Base-by-base conservation (phyloP, 2,888 invertebrate genomes). In the Pammene fasciana region DNA sequence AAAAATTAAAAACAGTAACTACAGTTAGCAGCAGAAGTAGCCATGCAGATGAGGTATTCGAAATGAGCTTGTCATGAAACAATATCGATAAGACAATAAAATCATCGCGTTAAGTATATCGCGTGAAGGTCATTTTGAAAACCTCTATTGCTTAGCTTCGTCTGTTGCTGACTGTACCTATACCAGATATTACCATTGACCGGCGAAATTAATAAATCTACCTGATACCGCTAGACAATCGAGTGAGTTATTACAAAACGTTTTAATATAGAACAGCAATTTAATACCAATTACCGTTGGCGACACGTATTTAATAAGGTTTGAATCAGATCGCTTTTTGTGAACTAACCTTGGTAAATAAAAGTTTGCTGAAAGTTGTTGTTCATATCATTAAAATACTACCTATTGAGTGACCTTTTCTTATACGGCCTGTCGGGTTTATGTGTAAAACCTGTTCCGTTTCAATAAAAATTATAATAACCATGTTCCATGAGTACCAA, bases 281-380 rank as follows among this genome's bases (percentile, higher is more conserved):
- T 65, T 68, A 68, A 59, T 68, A 68, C 13, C 64, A 68, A 68
- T 68, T 59, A 68, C 64, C 45, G 18, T 38, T 46, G 61, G 64
- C 38, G 16, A 68, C 64, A 68, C 68, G 68, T 68, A 68, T 65
- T 59, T 48, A 68, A 65, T 65, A 64, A 65, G 68, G 52, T 65
- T 68, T 68, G 52, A 68, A 65, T 68, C 68, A 38, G 45, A 57
- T 46, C 54, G 48, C 38, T 68, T 68, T 68, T 68, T 68, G 68
- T 68, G 36, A 36, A 45, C 5, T 50, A 68, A 68, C 68, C 68
- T 68, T 68, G 68, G 50, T 50, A 48, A 46, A 68, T 64, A 65
- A 59, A 59, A 68, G 68, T 68, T 68, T 65, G 45, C 68, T 68
- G 68, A 68, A 68, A 68, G 68, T 68, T 46, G 62, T 68, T 67